Percentiles rank a stretch among this genome's conserved stretches.
Evolutionary conservation across 2,113 vertebrate species (phyloP).

Genomic region (Pollimyrus isidori): DNA sequence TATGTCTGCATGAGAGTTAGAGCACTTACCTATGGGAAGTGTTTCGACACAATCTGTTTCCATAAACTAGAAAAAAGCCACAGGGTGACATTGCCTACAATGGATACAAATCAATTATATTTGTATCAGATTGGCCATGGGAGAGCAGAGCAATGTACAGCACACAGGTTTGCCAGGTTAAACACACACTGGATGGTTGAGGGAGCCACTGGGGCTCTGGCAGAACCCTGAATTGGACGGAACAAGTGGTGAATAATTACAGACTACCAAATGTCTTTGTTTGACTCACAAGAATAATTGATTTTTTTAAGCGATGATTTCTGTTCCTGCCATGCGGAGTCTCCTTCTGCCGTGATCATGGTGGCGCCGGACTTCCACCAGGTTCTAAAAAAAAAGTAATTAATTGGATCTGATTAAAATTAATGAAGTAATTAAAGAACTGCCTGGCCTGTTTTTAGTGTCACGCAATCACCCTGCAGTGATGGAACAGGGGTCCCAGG

Average conservation of each 20-base stretch:
- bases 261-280: constrained; percentile 54
- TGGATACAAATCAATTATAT: background rate
- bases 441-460: constrained; percentile 47
- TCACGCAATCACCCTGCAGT: constrained; percentile 25
- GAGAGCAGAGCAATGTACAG: background rate
- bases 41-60: background rate
- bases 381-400: constrained; percentile 52
- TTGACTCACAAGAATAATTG: constrained; percentile 54
- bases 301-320: constrained; percentile 49
- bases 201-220: constrained; percentile 44
- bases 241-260: constrained; percentile 48
- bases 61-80: background rate
- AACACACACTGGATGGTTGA: constrained; percentile 33
- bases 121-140: background rate
- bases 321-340: constrained; percentile 52
- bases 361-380: constrained; percentile 44
- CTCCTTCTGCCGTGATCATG: constrained; percentile 37
- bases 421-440: constrained; percentile 68
- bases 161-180: constrained; percentile 34
- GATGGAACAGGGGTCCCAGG: constrained; percentile 1
- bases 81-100: background rate
- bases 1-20: background rate
- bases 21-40: background rate
- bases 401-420: constrained; percentile 71
- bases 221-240: constrained; percentile 42